phyloP scores from a whole-genome alignment of 1,140 invertebrate genomes.

The Atta texana region DNA sequence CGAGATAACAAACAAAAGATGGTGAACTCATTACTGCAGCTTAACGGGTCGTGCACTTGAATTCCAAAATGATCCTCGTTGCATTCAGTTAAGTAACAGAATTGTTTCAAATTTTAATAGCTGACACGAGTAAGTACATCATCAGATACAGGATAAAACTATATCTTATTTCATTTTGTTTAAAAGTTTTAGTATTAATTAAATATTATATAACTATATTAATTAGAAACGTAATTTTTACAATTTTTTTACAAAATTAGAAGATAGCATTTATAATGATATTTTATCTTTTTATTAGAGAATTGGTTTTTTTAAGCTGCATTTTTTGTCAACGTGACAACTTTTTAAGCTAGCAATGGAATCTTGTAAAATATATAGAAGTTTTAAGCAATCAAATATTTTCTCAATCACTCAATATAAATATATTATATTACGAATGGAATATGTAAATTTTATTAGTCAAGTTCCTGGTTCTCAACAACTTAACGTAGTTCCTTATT shows the following conservation, averaged over 20 bases:
- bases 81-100: neutral
- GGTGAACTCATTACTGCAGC: neutral
- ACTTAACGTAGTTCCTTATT: slow-evolving; percentile 9
- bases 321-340: neutral
- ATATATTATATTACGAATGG: neutral
- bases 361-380: neutral
- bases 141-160: neutral
- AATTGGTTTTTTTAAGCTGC: neutral
- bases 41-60: neutral
- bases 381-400: slow-evolving; percentile 15
- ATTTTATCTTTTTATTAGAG: neutral
- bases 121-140: neutral
- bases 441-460: slow-evolving; percentile 39
- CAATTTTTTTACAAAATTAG: neutral
- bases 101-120: neutral
- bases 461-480: slow-evolving; percentile 20
- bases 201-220: too few species aligned
- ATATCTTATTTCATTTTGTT: neutral
- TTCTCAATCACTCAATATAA: neutral
- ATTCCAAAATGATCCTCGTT: neutral
- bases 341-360: neutral
- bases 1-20: slow-evolving; percentile 70
- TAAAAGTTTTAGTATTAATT: neutral
- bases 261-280: slow-evolving; percentile 6
- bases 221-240: neutral